These are phyloP conservation scores for Pseudolaguvia tuberculata DNA, from an alignment of 2,113 vertebrate genomes.

Conservation along the genomic window DNA sequence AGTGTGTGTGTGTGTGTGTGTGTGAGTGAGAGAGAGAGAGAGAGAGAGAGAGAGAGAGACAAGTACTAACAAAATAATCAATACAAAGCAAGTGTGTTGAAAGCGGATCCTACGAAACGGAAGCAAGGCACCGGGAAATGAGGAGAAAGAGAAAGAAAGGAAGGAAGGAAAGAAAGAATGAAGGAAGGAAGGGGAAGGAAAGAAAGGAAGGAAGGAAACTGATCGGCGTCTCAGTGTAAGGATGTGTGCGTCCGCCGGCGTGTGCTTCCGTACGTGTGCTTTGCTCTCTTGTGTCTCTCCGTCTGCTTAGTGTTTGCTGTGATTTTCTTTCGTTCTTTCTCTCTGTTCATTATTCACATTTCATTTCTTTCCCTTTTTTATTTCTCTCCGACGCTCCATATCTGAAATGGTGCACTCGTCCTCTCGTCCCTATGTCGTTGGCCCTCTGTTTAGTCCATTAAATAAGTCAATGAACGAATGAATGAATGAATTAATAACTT, in stretches of 20 bases:
- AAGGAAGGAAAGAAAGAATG: conserved; percentile 52
- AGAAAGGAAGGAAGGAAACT: conserved; percentile 57
- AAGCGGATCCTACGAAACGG: conserved; percentile 56
- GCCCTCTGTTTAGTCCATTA: neutral
- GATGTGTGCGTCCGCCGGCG: conserved; percentile 53
- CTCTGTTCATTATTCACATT: neutral
- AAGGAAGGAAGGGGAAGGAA: conserved; percentile 31
- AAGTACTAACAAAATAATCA: too few species aligned
- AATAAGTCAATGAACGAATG: too few species aligned
- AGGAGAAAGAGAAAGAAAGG: conserved; percentile 56
- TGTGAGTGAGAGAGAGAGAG: too few species aligned
- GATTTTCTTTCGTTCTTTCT: conserved; percentile 25
- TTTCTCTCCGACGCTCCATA: conserved; percentile 17
- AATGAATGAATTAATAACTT: too few species aligned
- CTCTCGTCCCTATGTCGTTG: conserved; percentile 47
- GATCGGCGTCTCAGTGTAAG: conserved; percentile 70
- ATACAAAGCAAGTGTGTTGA: conserved; percentile 49
- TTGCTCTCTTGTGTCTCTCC: conserved; percentile 33
- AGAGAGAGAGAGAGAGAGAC: too few species aligned
- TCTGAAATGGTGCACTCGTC: conserved; percentile 44
- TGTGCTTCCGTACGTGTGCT: conserved; percentile 48
- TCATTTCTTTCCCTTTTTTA: conserved; percentile 19
- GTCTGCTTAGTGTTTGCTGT: conserved; percentile 42
- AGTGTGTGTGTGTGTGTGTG: too few species aligned
- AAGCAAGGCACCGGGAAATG: conserved; percentile 60